Evolutionary conservation across 2,113 vertebrate species (phyloP), one percentile per base, ranked within the genome.

Genomic region (Microcebus ravelobensis): DNA sequence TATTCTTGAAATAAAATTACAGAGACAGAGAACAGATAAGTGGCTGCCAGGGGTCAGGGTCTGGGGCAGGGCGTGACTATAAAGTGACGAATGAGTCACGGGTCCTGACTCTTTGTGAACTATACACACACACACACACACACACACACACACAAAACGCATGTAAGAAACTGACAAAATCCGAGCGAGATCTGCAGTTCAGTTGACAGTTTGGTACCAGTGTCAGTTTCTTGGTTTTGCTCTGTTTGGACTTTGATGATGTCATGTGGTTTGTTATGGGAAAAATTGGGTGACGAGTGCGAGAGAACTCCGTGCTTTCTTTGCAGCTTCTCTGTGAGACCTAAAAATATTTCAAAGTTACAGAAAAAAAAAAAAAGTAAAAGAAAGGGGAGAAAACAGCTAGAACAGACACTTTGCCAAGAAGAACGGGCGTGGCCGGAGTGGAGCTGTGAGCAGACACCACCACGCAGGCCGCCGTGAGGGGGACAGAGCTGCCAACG

Each of bases 401-500:
- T 73, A 68, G 21, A 73, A 55, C 17, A 70, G 55, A 89, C 21
- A 36, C 59, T 36, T 55, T 21, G 48, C 55, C 13, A 68, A 85
- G n/a, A 84, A 87, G 20, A 67, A 23, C 0, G 12, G 8, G 21
- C 6, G 14, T 17, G 29, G 13, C 86, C 34, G 0, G 21, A 25
- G 81, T 17, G 8, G 13, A 12, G 45, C 27, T 67, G 6, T 2
- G 6, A 3, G 25, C 6, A 14, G 57, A 52, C 1, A 2, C 9
- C 57, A 67, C 10, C 7, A 5, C 31, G 57, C 52, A n/a, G 61
- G 36, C 52, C 52, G 5, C 50, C 0, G 45, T 2, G 61, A 42
- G 61, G 71, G 42, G 74, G 15, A 13, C 14, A 0, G 59, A 10
- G 3, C 12, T 1, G 42, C 17, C 12, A 2, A 2, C 18, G 2